phyloP scores from a whole-genome alignment of 2,888 invertebrate species.

The Amphimallon solstitiale region DNA sequence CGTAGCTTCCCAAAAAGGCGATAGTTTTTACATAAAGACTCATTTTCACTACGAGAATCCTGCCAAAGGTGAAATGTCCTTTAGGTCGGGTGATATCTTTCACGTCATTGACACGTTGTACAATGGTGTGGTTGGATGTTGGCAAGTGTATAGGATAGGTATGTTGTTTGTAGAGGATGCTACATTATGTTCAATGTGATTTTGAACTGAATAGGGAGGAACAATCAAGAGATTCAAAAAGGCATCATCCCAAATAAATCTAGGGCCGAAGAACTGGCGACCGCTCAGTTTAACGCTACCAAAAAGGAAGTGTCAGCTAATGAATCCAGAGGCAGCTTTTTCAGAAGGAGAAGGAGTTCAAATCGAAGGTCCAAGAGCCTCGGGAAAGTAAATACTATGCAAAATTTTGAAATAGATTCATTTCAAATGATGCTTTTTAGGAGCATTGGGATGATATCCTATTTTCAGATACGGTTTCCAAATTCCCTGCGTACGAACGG shows the following conservation, averaged over 20 bases:
- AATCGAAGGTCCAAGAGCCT: conserved; percentile 87
- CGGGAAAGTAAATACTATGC: conserved; percentile 72
- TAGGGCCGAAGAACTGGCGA: conserved; percentile 88
- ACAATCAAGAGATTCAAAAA: conserved; percentile 93
- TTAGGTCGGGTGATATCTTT: conserved; percentile 93
- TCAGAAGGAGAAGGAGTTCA: conserved; percentile 81
- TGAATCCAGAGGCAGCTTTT: conserved; percentile 88
- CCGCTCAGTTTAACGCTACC: conserved; percentile 91
- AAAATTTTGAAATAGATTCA: background rate
- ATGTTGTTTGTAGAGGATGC: conserved; percentile 47
- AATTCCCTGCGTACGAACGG: conserved; percentile 96
- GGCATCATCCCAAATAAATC: conserved; percentile 96
- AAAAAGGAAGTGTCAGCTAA: conserved; percentile 90
- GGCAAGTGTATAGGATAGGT: conserved; percentile 94
- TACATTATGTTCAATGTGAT: background rate
- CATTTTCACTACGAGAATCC: conserved; percentile 96
- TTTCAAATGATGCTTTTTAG: conserved; percentile 60
- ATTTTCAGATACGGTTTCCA: conserved; percentile 92
- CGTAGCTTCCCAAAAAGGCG: conserved; percentile 87
- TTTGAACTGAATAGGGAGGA: conserved; percentile 70
- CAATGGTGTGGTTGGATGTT: conserved; percentile 96
- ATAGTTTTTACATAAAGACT: conserved; percentile 85
- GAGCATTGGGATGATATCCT: conserved; percentile 99
- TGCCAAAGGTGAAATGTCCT: conserved; percentile 93
- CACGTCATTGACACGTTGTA: conserved; percentile 95